Conservation (phyloP, 2,888 invertebrate genomes). For the Entomobrya proxima region DNA sequence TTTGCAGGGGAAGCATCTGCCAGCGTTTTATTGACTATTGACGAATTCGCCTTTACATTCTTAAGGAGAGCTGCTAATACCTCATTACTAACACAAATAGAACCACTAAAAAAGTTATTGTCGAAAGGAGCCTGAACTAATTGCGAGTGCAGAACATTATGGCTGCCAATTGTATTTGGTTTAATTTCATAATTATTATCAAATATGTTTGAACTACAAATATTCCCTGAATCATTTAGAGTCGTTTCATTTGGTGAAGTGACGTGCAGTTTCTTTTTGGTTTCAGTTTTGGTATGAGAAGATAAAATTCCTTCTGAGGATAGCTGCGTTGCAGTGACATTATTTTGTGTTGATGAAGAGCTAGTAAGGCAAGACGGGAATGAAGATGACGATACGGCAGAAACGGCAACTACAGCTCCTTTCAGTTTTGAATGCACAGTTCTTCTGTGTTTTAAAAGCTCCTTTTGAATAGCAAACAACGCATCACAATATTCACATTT, state of each 20-base stretch:
- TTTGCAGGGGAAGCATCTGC: background rate
- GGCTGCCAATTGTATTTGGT: background rate
- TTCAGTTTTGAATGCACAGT: constrained; percentile 60
- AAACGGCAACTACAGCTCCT: background rate
- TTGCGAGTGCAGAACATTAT: too few relatives aligned
- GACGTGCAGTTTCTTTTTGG: too few relatives aligned
- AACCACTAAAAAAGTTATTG: constrained; percentile 22
- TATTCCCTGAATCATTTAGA: background rate
- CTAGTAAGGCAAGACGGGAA: constrained; percentile 10
- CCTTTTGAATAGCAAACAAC: constrained; percentile 64
- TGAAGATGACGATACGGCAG: background rate
- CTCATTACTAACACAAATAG: constrained; percentile 38
- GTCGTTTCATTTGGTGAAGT: background rate
- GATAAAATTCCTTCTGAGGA: background rate
- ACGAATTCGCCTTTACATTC: background rate
- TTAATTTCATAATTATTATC: too few relatives aligned
- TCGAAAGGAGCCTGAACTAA: constrained; percentile 41
- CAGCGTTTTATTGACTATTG: background rate
- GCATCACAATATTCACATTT: constrained; percentile 66
- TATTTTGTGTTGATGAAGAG: background rate
- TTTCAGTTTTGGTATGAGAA: background rate
- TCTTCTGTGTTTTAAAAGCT: constrained; percentile 57
- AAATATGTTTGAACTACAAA: background rate
- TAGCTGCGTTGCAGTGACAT: background rate
- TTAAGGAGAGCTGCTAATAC: constrained; percentile 32